These are phyloP conservation scores for Otus sunia DNA, from an alignment of 2,113 vertebrate species.

Conservation along the genomic window DNA sequence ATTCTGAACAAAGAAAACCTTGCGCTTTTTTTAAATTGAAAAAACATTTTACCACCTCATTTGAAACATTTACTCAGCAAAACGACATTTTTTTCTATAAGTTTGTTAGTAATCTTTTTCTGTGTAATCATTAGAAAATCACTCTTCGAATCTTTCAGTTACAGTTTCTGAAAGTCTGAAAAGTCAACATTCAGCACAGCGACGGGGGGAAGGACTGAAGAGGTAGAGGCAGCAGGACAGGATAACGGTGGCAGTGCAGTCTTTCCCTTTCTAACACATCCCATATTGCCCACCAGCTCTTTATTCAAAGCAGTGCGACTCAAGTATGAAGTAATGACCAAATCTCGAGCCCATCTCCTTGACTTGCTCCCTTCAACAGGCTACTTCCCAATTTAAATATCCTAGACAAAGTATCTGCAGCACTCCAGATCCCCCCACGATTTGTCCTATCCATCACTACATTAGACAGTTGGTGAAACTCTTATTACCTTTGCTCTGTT, in stretches of 20 bases:
- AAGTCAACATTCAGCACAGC: background rate
- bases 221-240: background rate
- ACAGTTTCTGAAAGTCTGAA: background rate
- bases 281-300: background rate
- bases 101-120: background rate
- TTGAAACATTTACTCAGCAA: background rate
- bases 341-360: background rate
- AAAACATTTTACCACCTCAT: background rate
- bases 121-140: background rate
- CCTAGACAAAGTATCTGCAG: background rate
- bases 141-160: background rate
- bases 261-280: background rate
- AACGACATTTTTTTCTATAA: accelerated
- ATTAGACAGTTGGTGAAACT: background rate
- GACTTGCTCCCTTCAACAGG: background rate
- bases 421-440: background rate
- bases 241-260: accelerated
- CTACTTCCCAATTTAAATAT: background rate
- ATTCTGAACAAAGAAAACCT: background rate
- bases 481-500: background rate
- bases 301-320: accelerated
- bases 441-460: background rate
- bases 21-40: accelerated
- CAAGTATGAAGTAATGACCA: background rate
- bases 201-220: background rate